Base-by-base conservation (phyloP, 53 echinoderm and acorn worm genomes). In the Patiria pectinifera region DNA sequence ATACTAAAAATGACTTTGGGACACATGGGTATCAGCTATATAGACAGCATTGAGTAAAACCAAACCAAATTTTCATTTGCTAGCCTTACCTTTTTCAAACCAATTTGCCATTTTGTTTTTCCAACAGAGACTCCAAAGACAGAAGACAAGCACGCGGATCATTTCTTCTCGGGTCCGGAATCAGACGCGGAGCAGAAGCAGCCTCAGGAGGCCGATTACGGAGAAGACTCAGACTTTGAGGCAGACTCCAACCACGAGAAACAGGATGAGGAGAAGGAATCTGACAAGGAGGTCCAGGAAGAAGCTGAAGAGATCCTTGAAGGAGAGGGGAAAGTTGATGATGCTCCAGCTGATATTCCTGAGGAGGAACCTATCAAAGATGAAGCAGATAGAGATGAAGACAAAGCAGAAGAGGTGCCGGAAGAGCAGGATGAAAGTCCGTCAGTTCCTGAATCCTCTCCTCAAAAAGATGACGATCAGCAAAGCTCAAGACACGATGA, bases 131-230 rank as follows among this genome's bases (percentile, higher is more conserved):
- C 69, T 78, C 8, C 89, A 77, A 89, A 78, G 18, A 3, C 62
- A 14, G 81, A 81, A 1, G 93, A 82, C 35, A 82, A 84, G 78
- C 66, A 72, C 16, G 90, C 93, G 2, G 95, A 95, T 76, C 49
- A 78, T 71, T 95, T 95, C 75, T 94, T 90, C 85, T 94, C 95
- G 21, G 93, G 92, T 66, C 91, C 82, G 0, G 96, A 96, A 48
- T 95, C 82, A 62, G 96, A 96, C 62, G 90, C 85, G 24, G 95
- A 91, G 35, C 63, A 84, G 69, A 91, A 83, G 6, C 90, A 93
- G 43, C 85, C 76, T 11, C 79, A 83, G 81, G 86, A 93, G 25
- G 93, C 82, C 23, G 86, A 89, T 19, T 58, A 92, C 12, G 77
- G 63, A 11, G 89, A 60, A 61, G 94, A 93, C 43, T 59, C 84